A percentile compares a stretch with the other conserved stretches of the same genome.
These are phyloP conservation scores for Betta splendens DNA, from an alignment of 2,797 vertebrate species.

Conservation along the genomic window DNA sequence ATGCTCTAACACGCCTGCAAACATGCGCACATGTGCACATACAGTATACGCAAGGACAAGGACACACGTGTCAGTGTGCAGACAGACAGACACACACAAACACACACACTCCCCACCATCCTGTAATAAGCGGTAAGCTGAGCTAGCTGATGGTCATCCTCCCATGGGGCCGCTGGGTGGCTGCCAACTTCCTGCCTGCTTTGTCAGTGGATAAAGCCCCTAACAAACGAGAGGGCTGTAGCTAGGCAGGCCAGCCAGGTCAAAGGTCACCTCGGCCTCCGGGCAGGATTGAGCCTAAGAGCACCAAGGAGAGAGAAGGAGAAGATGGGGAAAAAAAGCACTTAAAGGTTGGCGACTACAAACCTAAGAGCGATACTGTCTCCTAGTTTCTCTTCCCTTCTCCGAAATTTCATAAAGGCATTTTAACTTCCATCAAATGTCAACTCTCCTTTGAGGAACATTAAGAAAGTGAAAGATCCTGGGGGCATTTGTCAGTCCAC, in stretches of 20 bases:
- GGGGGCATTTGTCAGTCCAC: constrained; percentile 71
- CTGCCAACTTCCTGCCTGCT: constrained; percentile 86
- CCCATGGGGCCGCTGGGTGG: constrained; percentile 87
- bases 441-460: constrained; percentile 65
- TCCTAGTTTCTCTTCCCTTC: constrained; percentile 23
- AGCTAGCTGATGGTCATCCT: constrained; percentile 90
- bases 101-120: constrained; percentile 75
- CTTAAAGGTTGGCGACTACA: constrained; percentile 73
- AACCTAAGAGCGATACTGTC: constrained; percentile 70
- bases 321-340: constrained; percentile 78
- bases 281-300: constrained; percentile 82
- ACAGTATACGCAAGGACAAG: constrained; percentile 29
- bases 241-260: constrained; percentile 85
- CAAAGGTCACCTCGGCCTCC: constrained; percentile 82
- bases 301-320: constrained; percentile 68
- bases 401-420: constrained; percentile 58
- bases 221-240: constrained; percentile 91
- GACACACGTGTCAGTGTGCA: constrained; percentile 13
- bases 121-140: constrained; percentile 89
- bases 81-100: constrained; percentile 45
- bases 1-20: constrained; percentile 9
- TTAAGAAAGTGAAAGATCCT: constrained; percentile 72
- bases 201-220: constrained; percentile 88
- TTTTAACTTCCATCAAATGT: constrained; percentile 71
- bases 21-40: constrained; percentile 31